Evolutionary conservation across 2,888 invertebrate species (phyloP).

Genomic region (Xestia sexstrigata): DNA sequence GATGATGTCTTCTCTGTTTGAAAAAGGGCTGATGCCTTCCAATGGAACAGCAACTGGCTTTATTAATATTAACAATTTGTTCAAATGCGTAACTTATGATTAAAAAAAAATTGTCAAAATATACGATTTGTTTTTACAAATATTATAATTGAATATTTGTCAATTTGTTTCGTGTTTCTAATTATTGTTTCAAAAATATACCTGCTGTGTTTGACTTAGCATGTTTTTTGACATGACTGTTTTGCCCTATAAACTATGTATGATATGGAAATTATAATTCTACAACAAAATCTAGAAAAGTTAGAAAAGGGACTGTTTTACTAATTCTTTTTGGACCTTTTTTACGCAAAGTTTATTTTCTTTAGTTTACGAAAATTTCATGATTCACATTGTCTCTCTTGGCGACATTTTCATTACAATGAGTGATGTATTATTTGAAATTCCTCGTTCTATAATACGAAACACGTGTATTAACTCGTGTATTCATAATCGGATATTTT

Average conservation of each 20-base stretch:
- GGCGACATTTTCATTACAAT: slow-evolving; percentile 4
- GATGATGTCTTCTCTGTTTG: too few relatives aligned
- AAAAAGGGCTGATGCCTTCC: too few relatives aligned
- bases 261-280: background rate
- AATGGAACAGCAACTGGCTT: too few relatives aligned
- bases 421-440: background rate
- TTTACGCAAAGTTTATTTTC: background rate
- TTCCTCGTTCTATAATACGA: background rate
- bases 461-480: background rate
- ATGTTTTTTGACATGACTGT: background rate
- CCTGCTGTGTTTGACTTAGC: background rate
- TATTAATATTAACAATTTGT: too few relatives aligned
- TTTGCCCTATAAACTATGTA: background rate
- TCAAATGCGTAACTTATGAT: too few relatives aligned
- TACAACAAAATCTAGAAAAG: background rate
- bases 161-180: background rate
- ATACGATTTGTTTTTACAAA: background rate
- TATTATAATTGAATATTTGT: background rate
- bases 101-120: background rate
- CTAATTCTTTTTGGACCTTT: background rate
- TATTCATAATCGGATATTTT: background rate
- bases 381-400: background rate
- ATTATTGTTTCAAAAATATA: background rate
- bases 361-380: background rate
- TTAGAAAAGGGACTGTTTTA: background rate